These are phyloP conservation scores for Tuberolachnus salignus DNA, from an alignment of 2,888 invertebrate species.

Conservation along the genomic window DNA sequence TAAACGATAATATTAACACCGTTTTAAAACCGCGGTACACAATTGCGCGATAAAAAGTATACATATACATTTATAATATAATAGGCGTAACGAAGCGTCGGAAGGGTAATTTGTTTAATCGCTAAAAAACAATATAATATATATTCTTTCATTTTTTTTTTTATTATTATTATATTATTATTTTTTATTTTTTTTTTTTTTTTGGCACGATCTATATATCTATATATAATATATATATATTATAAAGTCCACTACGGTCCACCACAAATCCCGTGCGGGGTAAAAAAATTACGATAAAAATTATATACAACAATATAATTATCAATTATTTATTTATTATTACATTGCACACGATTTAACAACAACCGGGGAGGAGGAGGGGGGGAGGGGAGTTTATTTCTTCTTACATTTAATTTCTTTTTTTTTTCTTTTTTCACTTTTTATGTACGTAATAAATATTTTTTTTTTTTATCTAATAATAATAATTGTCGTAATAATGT, in stretches of 20 bases:
- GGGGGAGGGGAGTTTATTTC: no score
- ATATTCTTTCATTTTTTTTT: slow-evolving; percentile 16
- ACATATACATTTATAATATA: slow-evolving; percentile 1
- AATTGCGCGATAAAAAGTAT: not conserved
- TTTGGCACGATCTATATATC: slow-evolving; percentile 39
- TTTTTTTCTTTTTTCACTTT: not conserved
- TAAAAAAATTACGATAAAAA: not conserved
- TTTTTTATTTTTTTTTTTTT: slow-evolving; percentile 11
- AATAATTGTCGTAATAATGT: slow-evolving; percentile 10
- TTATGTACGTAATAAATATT: not conserved
- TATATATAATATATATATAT: not conserved
- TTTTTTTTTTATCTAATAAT: no score
- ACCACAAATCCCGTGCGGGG: not conserved
- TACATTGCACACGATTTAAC: slow-evolving; percentile 45
- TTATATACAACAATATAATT: not conserved
- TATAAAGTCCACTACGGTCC: no score
- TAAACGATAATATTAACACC: no score
- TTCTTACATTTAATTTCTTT: not conserved
- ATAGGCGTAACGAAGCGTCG: slow-evolving; percentile 21
- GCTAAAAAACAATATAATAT: not conserved
- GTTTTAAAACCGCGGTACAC: not conserved
- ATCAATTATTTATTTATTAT: slow-evolving; percentile 25
- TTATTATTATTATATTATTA: no score
- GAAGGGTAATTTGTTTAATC: slow-evolving; percentile 10
- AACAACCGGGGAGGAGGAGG: no score